A percentile compares a stretch with the other conserved stretches of the same genome.
Conservation (phyloP, 2,113 vertebrate genomes). For the Dipodomys spectabilis region DNA sequence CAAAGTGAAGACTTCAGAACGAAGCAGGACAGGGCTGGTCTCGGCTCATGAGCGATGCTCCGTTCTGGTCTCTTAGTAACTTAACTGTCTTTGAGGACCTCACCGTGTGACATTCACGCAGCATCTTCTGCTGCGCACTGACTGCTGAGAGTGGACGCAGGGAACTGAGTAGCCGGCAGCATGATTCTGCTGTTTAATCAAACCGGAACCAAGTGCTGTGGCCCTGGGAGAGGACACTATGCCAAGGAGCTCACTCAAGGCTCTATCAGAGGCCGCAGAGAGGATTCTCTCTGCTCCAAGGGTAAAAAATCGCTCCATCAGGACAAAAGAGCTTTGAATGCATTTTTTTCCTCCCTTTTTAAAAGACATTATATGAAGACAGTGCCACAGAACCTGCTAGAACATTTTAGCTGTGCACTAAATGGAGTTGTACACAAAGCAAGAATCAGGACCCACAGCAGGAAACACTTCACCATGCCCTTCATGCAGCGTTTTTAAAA, state of each 20-base stretch:
- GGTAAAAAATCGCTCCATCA: background rate
- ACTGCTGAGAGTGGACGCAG: conserved; percentile 59
- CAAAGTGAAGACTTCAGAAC: background rate
- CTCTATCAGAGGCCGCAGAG: background rate
- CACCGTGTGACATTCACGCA: conserved; percentile 31
- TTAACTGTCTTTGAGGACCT: conserved; percentile 23
- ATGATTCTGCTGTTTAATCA: conserved; percentile 56
- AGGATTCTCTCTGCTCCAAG: background rate
- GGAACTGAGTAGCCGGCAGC: conserved; percentile 27
- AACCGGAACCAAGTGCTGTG: conserved; percentile 32
- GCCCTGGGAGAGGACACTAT: background rate
- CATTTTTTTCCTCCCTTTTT: background rate
- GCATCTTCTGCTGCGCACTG: background rate
- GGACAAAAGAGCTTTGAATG: background rate
- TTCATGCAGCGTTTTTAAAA: background rate
- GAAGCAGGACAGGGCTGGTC: background rate
- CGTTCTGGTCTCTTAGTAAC: conserved; percentile 8
- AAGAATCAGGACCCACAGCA: background rate
- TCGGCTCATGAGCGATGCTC: background rate
- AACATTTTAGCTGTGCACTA: background rate
- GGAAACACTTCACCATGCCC: background rate
- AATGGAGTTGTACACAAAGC: background rate
- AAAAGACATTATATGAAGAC: background rate
- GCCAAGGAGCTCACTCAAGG: conserved; percentile 29
- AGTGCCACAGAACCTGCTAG: background rate